Conservation (phyloP, 1,140 invertebrate genomes). For the Rhyacophila brunnea region DNA sequence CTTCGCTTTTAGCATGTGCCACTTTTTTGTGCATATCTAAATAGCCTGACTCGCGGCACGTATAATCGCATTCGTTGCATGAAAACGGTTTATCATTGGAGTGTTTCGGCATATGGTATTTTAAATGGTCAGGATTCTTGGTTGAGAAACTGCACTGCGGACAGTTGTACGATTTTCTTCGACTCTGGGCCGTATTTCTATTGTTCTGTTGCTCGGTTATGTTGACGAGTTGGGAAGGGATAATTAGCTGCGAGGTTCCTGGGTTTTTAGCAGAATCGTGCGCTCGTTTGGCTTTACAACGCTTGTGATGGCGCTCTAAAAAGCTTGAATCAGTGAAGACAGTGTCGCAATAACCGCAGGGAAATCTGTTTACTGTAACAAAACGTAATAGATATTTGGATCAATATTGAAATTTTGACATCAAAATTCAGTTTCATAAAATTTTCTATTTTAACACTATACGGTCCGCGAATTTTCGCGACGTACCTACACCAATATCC, state of each 20-base stretch:
- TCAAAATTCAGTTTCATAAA: no score
- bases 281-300: constrained; percentile 20
- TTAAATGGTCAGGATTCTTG: constrained; percentile 24
- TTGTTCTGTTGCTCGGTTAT: constrained; percentile 1
- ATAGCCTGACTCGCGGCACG: constrained; percentile 11
- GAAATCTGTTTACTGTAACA: constrained; percentile 18
- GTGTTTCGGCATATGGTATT: constrained; percentile 19
- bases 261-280: neutral
- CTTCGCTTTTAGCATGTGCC: neutral
- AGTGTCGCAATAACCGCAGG: constrained; percentile 23
- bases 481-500: no score
- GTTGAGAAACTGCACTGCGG: constrained; percentile 20
- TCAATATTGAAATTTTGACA: no score
- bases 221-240: neutral
- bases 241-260: neutral
- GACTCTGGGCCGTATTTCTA: neutral
- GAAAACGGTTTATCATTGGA: constrained; percentile 17
- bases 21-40: constrained; percentile 15
- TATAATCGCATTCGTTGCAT: constrained; percentile 19
- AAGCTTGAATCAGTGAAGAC: constrained; percentile 23
- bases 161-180: constrained; percentile 6
- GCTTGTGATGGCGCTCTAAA: constrained; percentile 23
- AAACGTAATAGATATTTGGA: no score
- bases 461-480: no score
- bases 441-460: no score